A percentile compares a stretch with the other conserved stretches of the same genome.
Conservation (phyloP, 2,113 vertebrate genomes). For the Mohoua ochrocephala region DNA sequence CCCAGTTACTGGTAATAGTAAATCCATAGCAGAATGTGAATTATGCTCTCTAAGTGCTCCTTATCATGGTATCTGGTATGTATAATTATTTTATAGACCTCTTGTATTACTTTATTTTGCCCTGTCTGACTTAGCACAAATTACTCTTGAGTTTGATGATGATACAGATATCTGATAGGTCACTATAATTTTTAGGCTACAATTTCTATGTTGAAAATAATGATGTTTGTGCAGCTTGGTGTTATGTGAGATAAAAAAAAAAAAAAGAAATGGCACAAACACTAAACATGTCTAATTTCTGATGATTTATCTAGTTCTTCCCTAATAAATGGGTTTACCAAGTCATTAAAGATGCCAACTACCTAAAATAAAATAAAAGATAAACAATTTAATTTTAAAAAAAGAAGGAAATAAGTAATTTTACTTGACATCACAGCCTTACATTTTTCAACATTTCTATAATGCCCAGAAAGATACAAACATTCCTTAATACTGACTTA, state of each 20-base stretch:
- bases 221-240: background rate
- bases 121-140: background rate
- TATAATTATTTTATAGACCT: background rate
- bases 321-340: background rate
- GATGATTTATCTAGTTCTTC: background rate
- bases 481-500: background rate
- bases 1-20: background rate
- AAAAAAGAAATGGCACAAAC: background rate
- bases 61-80: background rate
- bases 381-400: background rate
- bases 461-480: background rate
- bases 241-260: background rate
- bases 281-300: background rate
- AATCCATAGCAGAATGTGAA: background rate
- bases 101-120: background rate
- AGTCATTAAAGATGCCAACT: background rate
- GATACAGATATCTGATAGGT: background rate
- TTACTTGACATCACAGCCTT: background rate
- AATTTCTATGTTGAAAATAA: background rate
- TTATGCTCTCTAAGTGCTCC: background rate
- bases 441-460: background rate
- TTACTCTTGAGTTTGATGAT: background rate
- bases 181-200: background rate
- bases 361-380: background rate
- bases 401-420: background rate